Conservation (phyloP, 2,888 invertebrate species). For the Rhogogaster chlorosoma region DNA sequence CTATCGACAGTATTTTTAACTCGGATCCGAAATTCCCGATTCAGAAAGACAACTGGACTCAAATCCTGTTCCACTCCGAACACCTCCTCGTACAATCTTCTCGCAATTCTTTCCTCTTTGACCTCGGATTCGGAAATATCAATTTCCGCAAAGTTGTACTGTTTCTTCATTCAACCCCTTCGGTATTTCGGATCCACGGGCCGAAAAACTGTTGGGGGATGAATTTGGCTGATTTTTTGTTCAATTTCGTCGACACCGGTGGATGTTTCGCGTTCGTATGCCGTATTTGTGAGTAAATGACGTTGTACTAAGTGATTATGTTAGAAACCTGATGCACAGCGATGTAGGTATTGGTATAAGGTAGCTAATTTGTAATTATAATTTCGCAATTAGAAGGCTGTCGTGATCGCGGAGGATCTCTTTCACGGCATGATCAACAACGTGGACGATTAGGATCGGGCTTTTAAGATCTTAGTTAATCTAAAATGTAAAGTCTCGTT, state of each 20-base stretch:
- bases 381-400: slow-evolving; percentile 74
- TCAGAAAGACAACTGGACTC: background rate
- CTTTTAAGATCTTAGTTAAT: slow-evolving; percentile 55
- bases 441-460: slow-evolving; percentile 45
- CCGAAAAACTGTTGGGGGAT: background rate
- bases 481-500: slow-evolving; percentile 55
- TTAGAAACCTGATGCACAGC: background rate
- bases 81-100: background rate
- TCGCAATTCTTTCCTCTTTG: background rate
- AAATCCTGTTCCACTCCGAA: background rate
- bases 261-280: background rate
- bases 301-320: background rate
- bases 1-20: background rate
- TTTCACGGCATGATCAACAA: slow-evolving; percentile 64
- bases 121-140: background rate
- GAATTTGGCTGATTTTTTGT: background rate
- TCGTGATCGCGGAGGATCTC: slow-evolving; percentile 68
- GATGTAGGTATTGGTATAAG: background rate
- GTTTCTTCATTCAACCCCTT: background rate
- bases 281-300: background rate
- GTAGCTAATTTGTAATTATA: slow-evolving; percentile 75
- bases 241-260: background rate
- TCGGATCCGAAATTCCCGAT: background rate
- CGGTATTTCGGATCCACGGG: background rate
- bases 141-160: no score